Conservation (phyloP, 2,113 vertebrate species). For the Meleagris gallopavo region DNA sequence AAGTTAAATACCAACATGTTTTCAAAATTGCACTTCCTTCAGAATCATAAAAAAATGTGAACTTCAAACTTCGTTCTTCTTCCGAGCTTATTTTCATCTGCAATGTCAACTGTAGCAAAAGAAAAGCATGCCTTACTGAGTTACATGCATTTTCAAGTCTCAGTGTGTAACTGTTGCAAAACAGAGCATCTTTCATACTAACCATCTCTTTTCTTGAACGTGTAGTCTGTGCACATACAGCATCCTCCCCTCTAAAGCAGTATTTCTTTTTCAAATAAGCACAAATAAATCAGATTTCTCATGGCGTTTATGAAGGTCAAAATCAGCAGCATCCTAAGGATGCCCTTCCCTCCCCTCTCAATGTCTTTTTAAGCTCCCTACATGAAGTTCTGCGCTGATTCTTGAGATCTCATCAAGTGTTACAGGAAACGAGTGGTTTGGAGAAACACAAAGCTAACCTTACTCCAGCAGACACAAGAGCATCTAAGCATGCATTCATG, state of each 20-base stretch:
- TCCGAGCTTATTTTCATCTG: neutral
- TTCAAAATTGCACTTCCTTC: constrained; percentile 1
- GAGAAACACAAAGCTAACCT: neutral
- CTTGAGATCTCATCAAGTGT: neutral
- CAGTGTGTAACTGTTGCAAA: neutral
- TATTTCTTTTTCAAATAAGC: constrained; percentile 10
- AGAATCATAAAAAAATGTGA: neutral
- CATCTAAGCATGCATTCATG: neutral
- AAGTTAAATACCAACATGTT: neutral
- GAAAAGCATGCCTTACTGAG: neutral
- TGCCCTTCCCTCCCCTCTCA: neutral
- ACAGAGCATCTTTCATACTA: neutral
- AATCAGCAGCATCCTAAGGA: neutral
- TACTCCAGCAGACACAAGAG: neutral
- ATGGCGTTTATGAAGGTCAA: constrained; percentile 8
- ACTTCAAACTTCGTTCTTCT: neutral
- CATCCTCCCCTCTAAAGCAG: neutral
- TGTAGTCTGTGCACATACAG: neutral
- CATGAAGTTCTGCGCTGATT: neutral
- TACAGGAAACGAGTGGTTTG: neutral
- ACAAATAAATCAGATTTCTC: constrained; percentile 15
- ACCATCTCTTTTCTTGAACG: neutral
- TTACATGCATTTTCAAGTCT: neutral
- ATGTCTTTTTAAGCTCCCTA: neutral
- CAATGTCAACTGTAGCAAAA: neutral